A percentile compares a stretch with the other conserved stretches of the same genome.
phyloP scores from a whole-genome alignment of 2,797 vertebrate species.

The Spheniscus humboldti region DNA sequence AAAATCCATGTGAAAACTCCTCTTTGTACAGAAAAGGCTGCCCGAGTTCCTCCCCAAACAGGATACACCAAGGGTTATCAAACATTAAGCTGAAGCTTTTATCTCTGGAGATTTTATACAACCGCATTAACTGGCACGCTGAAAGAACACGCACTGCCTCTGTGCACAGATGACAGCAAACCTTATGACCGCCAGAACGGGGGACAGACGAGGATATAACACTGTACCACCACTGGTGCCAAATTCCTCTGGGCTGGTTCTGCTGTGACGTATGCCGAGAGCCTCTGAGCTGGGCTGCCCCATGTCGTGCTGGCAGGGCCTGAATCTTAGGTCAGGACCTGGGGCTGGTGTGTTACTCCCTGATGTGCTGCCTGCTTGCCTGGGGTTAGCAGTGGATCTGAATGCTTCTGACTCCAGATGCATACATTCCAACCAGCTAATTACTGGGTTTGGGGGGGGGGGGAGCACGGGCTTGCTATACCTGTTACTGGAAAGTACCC shows the following conservation, averaged over 20 bases:
- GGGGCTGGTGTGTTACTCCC: neutral
- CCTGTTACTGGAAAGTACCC: neutral
- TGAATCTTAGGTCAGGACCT: fast-evolving
- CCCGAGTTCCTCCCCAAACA: neutral
- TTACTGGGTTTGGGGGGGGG: neutral
- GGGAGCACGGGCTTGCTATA: too few species aligned
- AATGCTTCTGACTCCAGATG: neutral
- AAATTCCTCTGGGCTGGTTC: fast-evolving
- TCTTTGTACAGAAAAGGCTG: neutral
- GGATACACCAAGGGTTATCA: neutral
- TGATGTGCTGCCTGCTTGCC: fast-evolving
- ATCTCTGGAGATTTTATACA: neutral
- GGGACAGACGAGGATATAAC: neutral
- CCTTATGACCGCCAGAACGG: fast-evolving
- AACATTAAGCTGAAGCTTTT: neutral
- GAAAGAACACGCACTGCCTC: neutral
- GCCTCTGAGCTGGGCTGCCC: neutral
- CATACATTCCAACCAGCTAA: fast-evolving
- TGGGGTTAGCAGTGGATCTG: neutral
- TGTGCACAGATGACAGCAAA: neutral
- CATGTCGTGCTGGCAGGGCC: neutral
- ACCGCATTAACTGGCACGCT: fast-evolving
- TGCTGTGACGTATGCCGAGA: fast-evolving
- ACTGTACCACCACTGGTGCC: fast-evolving
- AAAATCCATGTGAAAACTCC: neutral